These are phyloP conservation scores for Arrhopalites spinosus DNA, from an alignment of 2,888 invertebrate genomes.

Conservation along the genomic window DNA sequence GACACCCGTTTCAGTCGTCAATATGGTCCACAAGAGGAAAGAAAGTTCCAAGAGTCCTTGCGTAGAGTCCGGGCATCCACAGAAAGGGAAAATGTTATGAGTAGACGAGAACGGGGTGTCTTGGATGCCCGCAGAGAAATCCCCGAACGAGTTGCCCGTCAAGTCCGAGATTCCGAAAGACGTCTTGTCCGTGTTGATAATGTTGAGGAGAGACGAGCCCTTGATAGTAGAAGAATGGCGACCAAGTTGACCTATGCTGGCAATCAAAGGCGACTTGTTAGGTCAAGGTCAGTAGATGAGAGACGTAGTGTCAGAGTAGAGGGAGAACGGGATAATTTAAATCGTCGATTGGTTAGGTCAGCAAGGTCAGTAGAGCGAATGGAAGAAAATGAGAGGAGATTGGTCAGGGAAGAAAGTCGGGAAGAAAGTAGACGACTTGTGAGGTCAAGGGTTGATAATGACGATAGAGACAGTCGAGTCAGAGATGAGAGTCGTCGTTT, in stretches of 20 bases:
- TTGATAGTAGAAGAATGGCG: background rate
- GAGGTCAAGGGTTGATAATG: conserved; percentile 29
- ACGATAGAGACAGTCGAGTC: background rate
- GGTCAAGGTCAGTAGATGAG: conserved; percentile 1
- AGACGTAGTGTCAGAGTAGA: background rate
- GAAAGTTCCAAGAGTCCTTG: background rate
- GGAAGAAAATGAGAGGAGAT: background rate
- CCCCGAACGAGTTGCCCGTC: too few species aligned
- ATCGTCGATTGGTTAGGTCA: background rate
- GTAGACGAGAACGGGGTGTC: background rate
- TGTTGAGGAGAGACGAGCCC: background rate
- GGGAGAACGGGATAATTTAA: background rate
- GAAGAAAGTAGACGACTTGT: conserved; percentile 32
- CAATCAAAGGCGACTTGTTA: conserved; percentile 29
- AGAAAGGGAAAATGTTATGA: conserved; percentile 30
- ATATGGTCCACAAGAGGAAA: too few species aligned
- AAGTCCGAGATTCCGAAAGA: background rate
- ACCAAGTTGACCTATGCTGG: background rate
- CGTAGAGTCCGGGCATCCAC: background rate
- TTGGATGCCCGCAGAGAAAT: background rate
- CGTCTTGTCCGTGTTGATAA: background rate
- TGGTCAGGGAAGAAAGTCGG: background rate
- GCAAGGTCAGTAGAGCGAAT: background rate
- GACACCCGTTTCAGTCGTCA: background rate
- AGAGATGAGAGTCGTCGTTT: background rate